These are phyloP conservation scores for Muricea muricata DNA, from an alignment of 92 coral and sea anemone genomes.

Conservation along the genomic window DNA sequence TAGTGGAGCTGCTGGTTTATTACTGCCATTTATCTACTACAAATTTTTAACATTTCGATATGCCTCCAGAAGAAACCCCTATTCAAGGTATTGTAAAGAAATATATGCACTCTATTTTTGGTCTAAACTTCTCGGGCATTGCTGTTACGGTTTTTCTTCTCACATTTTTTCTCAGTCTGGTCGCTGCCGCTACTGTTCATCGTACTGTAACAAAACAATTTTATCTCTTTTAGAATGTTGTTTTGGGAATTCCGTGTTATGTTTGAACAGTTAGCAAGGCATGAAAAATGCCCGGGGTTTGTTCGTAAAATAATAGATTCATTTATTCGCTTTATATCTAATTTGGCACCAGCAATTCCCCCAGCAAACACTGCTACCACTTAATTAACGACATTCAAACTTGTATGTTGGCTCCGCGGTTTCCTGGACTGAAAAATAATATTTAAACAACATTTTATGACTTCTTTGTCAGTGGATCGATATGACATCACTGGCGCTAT, in stretches of 20 bases:
- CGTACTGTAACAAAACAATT: neutral
- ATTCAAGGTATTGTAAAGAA: constrained; percentile 77
- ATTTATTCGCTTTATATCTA: constrained; percentile 79
- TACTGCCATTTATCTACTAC: constrained; percentile 92
- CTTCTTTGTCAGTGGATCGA: no score
- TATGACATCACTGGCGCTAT: no score
- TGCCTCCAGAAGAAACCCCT: constrained; percentile 95
- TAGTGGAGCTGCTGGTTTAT: constrained; percentile 96
- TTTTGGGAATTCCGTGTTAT: constrained; percentile 81
- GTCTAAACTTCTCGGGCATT: no score
- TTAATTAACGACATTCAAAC: neutral
- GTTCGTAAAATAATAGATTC: constrained; percentile 66
- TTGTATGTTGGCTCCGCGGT: no score
- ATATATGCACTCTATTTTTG: no score
- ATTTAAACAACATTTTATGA: no score
- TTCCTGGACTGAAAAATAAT: no score
- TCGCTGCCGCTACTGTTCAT: neutral
- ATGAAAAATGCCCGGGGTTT: constrained; percentile 83
- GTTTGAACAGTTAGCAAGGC: constrained; percentile 78
- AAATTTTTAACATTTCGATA: constrained; percentile 89
- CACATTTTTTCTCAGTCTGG: neutral
- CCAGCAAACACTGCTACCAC: constrained; percentile 21
- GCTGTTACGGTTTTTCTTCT: no score
- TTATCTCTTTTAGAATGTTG: constrained; percentile 67
- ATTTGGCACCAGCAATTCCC: constrained; percentile 77